phyloP scores from a whole-genome alignment of 2,888 invertebrate genomes.

The Clanis bilineata region DNA sequence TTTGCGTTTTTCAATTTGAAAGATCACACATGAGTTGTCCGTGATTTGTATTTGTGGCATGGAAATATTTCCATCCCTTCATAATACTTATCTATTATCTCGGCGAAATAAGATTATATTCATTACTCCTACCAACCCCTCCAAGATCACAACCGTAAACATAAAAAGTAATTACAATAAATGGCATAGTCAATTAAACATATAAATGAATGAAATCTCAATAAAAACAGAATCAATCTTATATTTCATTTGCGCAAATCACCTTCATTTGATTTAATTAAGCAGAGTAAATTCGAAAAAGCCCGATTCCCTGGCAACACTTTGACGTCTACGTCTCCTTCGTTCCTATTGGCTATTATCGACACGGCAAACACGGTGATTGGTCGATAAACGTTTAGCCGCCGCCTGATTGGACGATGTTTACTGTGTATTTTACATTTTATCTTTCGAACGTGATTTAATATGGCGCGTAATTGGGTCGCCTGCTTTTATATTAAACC shows the following conservation, averaged over 20 bases:
- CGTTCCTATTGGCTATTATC: slow-evolving; percentile 15
- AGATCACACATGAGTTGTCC: too few species aligned
- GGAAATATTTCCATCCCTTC: too few species aligned
- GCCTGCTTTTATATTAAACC: not conserved
- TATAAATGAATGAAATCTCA: too few species aligned
- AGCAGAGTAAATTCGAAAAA: not conserved
- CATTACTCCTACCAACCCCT: too few species aligned
- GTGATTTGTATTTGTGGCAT: too few species aligned
- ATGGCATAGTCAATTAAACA: too few species aligned
- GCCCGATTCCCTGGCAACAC: not conserved
- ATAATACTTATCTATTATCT: too few species aligned
- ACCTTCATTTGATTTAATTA: not conserved
- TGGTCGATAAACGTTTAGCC: slow-evolving; percentile 45
- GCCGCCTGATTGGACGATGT: slow-evolving; percentile 36
- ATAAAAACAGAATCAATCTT: not conserved
- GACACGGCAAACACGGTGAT: slow-evolving; percentile 24
- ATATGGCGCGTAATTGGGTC: slow-evolving; percentile 29
- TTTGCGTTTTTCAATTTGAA: too few species aligned
- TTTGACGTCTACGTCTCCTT: slow-evolving; percentile 18
- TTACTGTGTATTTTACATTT: slow-evolving; percentile 10
- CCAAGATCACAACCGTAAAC: too few species aligned
- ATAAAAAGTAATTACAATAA: too few species aligned
- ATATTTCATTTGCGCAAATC: not conserved
- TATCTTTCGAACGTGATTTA: slow-evolving; percentile 24
- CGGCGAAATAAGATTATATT: too few species aligned